A percentile compares a stretch with the other conserved stretches of the same genome.
Conservation (phyloP, 2,797 vertebrate genomes). For the Alectoris magna region DNA sequence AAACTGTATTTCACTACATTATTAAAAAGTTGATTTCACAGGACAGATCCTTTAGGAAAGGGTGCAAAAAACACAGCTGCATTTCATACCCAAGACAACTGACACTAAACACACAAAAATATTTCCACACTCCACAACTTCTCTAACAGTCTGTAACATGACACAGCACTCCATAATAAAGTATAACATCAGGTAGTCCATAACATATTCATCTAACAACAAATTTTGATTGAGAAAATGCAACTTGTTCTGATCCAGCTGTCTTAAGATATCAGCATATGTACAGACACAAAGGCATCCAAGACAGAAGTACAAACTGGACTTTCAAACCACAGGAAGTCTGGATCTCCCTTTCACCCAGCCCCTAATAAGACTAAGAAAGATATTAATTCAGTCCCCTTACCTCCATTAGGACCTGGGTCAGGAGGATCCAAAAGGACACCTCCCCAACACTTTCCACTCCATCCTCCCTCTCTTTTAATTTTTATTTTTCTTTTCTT, state of each 20-base stretch:
- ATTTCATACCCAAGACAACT: not conserved
- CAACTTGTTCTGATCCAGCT: not conserved
- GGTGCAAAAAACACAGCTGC: rapidly evolving
- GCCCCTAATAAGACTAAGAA: not conserved
- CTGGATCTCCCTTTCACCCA: not conserved
- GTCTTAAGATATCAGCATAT: not conserved
- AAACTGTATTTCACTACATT: not conserved
- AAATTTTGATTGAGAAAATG: not conserved
- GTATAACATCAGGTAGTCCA: not conserved
- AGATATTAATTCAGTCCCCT: not conserved
- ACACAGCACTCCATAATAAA: rapidly evolving
- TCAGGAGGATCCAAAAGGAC: constrained; percentile 89
- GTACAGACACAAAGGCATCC: not conserved
- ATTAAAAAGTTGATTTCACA: not conserved
- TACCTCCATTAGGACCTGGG: constrained; percentile 94
- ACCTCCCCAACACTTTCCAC: constrained; percentile 90
- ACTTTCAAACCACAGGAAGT: not conserved
- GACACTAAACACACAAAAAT: not conserved
- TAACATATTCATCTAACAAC: not conserved
- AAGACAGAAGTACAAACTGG: not conserved
- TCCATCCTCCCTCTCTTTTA: constrained; percentile 93
- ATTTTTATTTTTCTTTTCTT: constrained; percentile 83
- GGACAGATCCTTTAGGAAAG: not conserved
- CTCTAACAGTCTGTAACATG: not conserved
- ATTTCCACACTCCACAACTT: not conserved